Evolutionary conservation across 2,797 vertebrate species (phyloP), one percentile per base, ranked within the genome.

Genomic region (Ceryle rudis): DNA sequence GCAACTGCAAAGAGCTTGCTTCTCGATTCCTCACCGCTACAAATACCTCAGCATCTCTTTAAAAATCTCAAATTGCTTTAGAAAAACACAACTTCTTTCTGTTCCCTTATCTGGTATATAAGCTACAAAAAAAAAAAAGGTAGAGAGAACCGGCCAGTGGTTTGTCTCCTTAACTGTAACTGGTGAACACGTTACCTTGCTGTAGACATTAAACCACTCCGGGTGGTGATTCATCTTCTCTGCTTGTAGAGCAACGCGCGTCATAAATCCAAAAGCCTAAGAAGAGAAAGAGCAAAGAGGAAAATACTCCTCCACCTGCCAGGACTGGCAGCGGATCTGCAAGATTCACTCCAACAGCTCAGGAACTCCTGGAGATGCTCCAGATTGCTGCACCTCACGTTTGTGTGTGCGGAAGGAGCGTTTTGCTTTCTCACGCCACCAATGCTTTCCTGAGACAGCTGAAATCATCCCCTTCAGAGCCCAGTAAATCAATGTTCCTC

Each of bases 211-310:
- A 97, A 99, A 99, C 99, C 99, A 99, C 93, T 99, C 99, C 0
- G 99, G 99, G 96, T 99, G 99, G 96, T 99, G 99, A 98, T 99
- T 99, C 99, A 99, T 99, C 98, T 99, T 99, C 98, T 99, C 99
- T 22, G 99, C 99, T 97, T 99, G 99, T 31, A 99, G 97, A 95
- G 99, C 99, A 89, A 99, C 99, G 5, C 99, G 98, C 6, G 99
- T 99, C 99, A 99, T 99, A 98, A 99, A 99, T 96, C 99, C 99
- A 54, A 99, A 99, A 1, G 99, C 99, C 99, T 99, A 88, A 6
- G 72, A 91, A 97, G 52, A 86, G 60, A 94, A 77, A 82, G 91
- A 97, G 69, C 89, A 55, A 89, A 91, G 66, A 95, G 52, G 90
- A 82, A 95, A 90, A 94, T 22, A 55, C 10, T 71, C 22, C 2